These are phyloP conservation scores for Cisticola juncidis DNA, from an alignment of 2,113 vertebrate species.

Conservation along the genomic window DNA sequence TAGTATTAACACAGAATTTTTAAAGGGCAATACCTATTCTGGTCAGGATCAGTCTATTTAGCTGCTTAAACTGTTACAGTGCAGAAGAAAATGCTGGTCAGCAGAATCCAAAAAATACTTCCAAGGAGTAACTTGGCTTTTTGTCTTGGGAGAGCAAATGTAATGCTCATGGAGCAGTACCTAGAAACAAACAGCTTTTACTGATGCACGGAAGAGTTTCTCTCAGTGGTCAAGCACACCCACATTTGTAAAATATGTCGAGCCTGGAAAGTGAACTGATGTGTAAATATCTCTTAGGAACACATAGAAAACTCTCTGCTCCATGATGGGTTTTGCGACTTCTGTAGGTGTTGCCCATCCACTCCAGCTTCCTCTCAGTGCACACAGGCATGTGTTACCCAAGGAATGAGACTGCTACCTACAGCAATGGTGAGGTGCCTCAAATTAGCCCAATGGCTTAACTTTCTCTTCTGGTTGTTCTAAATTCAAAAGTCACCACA, in stretches of 20 bases:
- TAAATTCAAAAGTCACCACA: conserved; percentile 9
- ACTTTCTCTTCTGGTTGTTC: background rate
- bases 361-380: background rate
- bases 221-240: background rate
- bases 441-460: background rate
- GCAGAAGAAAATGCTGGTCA: background rate
- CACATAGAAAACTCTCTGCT: background rate
- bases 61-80: background rate
- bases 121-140: background rate
- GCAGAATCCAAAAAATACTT: background rate
- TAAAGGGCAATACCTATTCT: background rate
- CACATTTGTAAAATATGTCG: background rate
- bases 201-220: background rate
- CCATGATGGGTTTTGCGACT: background rate
- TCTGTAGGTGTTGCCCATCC: background rate
- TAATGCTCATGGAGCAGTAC: background rate
- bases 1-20: background rate
- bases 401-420: background rate
- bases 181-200: background rate
- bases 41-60: background rate
- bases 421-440: background rate
- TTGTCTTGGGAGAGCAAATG: background rate
- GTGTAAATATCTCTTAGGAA: background rate
- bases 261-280: background rate
- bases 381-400: background rate